Conservation (phyloP, 2,113 vertebrate species). For the Hydropotes inermis region DNA sequence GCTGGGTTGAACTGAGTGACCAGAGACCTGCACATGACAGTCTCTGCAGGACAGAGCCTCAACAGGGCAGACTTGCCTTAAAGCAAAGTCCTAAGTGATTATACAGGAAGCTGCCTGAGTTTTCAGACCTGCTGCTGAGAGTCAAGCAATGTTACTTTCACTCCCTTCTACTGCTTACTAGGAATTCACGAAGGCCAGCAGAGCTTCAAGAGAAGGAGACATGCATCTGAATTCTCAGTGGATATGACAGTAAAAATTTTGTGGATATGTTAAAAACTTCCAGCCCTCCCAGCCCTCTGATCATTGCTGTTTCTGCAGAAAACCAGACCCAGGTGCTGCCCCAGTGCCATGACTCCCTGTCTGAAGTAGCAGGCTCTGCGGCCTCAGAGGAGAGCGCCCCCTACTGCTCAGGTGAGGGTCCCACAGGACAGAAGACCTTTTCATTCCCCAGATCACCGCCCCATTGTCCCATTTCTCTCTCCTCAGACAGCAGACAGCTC, state of each 20-base stretch:
- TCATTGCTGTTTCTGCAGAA: neutral
- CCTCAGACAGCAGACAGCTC: neutral
- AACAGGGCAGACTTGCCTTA: neutral
- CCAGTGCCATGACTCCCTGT: neutral
- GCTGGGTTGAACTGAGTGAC: neutral
- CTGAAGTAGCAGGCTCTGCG: neutral
- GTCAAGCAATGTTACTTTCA: neutral
- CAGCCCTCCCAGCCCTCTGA: too few relatives aligned
- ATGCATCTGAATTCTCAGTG: neutral
- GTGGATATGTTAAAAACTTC: too few relatives aligned
- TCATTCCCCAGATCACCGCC: accelerated
- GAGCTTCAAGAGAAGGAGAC: neutral
- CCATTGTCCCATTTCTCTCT: neutral
- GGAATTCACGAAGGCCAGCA: neutral
- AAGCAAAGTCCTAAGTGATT: neutral
- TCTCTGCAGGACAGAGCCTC: neutral
- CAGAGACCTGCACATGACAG: neutral
- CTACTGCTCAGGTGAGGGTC: neutral
- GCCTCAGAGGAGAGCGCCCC: neutral
- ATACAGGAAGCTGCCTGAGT: neutral
- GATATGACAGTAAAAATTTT: neutral
- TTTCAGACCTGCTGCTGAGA: neutral
- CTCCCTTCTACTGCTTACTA: neutral
- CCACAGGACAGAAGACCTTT: neutral
- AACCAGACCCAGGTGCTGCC: neutral